phyloP scores from a whole-genome alignment of 92 coral and sea anemone genomes.

The Parazoanthus swiftii region DNA sequence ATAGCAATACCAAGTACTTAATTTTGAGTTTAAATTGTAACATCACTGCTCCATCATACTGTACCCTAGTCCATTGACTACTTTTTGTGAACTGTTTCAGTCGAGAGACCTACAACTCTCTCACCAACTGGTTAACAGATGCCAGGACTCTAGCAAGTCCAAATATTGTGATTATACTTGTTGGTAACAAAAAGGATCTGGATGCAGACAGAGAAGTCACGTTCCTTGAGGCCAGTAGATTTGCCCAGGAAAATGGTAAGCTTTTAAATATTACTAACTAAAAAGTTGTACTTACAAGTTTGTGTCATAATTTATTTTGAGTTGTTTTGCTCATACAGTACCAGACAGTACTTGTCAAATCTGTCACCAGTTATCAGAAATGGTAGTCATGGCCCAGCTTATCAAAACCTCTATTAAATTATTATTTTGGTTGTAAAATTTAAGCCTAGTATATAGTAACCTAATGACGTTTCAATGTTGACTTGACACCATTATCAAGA shows the following conservation, averaged over 20 bases:
- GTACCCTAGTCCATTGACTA: neutral
- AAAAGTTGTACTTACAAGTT: no score
- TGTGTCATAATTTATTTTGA: neutral
- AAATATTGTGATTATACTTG: constrained; percentile 93
- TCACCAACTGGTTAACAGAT: constrained; percentile 99
- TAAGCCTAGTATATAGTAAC: no score
- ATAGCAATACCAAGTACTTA: no score
- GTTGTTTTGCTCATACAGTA: neutral
- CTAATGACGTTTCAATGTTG: no score
- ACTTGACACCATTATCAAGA: no score
- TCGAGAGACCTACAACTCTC: constrained; percentile 98
- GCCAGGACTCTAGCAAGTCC: constrained; percentile 99
- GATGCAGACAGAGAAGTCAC: constrained; percentile 99
- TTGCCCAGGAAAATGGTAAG: constrained; percentile 99
- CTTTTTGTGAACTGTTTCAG: constrained; percentile 46
- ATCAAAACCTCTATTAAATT: neutral
- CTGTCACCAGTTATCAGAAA: no score
- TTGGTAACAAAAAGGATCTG: constrained; percentile 97
- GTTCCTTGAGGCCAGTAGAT: constrained; percentile 98
- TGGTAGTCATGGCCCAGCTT: neutral
- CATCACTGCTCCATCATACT: neutral
- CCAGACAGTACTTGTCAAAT: neutral
- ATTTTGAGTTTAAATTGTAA: neutral
- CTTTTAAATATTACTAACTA: neutral
- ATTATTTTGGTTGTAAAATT: no score